Base-by-base conservation (phyloP, 2,113 vertebrate species). In the Marmota monax region DNA sequence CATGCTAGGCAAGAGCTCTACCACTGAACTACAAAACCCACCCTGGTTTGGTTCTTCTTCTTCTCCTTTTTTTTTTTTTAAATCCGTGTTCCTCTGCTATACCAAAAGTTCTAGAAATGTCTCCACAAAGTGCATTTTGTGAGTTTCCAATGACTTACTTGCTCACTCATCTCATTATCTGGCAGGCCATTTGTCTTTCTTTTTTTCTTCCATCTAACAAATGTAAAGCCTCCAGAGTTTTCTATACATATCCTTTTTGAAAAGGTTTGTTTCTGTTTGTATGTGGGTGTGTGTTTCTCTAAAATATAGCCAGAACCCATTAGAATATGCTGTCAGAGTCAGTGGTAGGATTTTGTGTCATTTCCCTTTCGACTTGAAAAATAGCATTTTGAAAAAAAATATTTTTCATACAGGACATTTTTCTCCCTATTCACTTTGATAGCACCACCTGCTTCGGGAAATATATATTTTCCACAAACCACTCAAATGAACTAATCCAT, bases 401-500 rank as follows among this genome's bases (percentile, higher is more conserved):
- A 97, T 97, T 98, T 98, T 98, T 98, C 80, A 96, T 79, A 1
- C 88, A 98, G 74, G 92, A 98, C 98, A 99, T 98, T 99, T 98
- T 99, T 99, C 98, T 98, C 98, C 97, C 97, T 98, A 98, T 97
- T 97, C 97, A 98, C 97, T 98, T 98, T 98, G 97, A 98, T 98
- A 96, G 12, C 97, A 98, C 97, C 98, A 98, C 98, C 98, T 99
- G 98, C 98, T 99, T 98, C 94, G 37, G 98, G 98, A 99, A 98
- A 99, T 98, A 98, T 98, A 98, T 98, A 98, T 98, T 99, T 98
- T 98, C 98, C 97, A 97, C 98, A 98, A 95, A 98, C 96, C 97
- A 97, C 95, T 98, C 97, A 99, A 99, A 99, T 99, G 98, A 99
- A 98, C 98, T 98, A 98, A 99, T 99, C 98, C 98, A 98, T 99